phyloP scores from a whole-genome alignment of 2,113 vertebrate species.

The Piprites chloris region DNA sequence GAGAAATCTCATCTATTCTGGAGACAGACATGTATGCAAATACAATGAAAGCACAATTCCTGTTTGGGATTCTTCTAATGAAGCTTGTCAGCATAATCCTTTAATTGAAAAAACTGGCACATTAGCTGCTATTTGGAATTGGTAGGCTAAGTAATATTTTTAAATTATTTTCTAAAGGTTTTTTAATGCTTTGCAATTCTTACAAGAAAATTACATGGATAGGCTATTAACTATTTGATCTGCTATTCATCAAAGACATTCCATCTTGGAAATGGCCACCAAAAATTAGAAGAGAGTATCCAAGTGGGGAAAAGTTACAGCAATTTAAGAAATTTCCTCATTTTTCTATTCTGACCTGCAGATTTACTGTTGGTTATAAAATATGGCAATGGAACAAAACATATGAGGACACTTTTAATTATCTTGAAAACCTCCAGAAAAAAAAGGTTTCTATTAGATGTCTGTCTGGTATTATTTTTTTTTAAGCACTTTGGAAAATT shows the following conservation, averaged over 20 bases:
- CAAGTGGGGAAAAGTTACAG: not conserved
- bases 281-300: not conserved
- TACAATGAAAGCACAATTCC: not conserved
- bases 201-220: not conserved
- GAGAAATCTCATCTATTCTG: not conserved
- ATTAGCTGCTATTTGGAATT: not conserved
- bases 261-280: not conserved
- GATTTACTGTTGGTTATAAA: constrained; percentile 14
- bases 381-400: constrained; percentile 13
- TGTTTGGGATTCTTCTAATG: not conserved
- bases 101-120: not conserved
- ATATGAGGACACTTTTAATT: constrained; percentile 36
- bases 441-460: constrained; percentile 30
- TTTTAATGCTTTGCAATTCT: not conserved
- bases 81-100: not conserved
- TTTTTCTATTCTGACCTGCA: constrained; percentile 35
- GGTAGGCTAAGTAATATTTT: not conserved
- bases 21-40: not conserved
- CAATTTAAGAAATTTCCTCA: not conserved
- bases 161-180: not conserved
- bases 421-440: constrained; percentile 47
- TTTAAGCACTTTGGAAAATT: constrained; percentile 65
- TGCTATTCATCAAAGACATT: not conserved
- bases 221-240: not conserved
- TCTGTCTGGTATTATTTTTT: not conserved